Percentiles rank a stretch among this genome's conserved stretches.
Evolutionary conservation across 1,140 invertebrate genomes (phyloP).

Genomic region (Zelostemma sp.): DNA sequence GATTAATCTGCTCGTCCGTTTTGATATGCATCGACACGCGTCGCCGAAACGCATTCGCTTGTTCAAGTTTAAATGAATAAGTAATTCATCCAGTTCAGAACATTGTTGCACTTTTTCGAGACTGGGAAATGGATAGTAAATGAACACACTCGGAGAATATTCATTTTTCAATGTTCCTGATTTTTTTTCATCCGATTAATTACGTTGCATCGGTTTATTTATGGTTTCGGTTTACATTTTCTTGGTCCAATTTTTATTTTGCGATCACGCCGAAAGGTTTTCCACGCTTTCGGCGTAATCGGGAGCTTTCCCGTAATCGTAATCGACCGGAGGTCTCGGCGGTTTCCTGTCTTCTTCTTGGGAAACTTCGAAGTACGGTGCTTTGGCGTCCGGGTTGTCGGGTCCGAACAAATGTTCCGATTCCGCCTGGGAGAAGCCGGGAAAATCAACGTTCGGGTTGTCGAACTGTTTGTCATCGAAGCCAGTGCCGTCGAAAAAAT

Average conservation of each 20-base stretch:
- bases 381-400: neutral
- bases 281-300: slow-evolving; percentile 7
- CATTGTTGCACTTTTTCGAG: too few species aligned
- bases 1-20: slow-evolving; percentile 37
- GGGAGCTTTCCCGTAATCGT: slow-evolving; percentile 14
- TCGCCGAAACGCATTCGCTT: slow-evolving; percentile 40
- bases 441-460: neutral
- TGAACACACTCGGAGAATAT: too few species aligned
- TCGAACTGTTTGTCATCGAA: slow-evolving; percentile 21
- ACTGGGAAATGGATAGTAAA: too few species aligned
- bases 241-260: neutral
- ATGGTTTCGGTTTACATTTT: too few species aligned
- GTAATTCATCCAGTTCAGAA: too few species aligned
- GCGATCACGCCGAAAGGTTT: slow-evolving; percentile 27
- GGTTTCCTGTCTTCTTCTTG: slow-evolving; percentile 20
- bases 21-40: slow-evolving; percentile 50
- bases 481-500: slow-evolving; percentile 16
- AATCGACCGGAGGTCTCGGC: slow-evolving; percentile 23
- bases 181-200: too few species aligned
- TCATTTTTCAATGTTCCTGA: too few species aligned
- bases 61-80: slow-evolving; percentile 18
- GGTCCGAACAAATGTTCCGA: neutral
- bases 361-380: slow-evolving; percentile 8
- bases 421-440: neutral
- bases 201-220: too few species aligned